Base-by-base conservation (phyloP, 2,888 invertebrate species). In the Apotomis turbidana region DNA sequence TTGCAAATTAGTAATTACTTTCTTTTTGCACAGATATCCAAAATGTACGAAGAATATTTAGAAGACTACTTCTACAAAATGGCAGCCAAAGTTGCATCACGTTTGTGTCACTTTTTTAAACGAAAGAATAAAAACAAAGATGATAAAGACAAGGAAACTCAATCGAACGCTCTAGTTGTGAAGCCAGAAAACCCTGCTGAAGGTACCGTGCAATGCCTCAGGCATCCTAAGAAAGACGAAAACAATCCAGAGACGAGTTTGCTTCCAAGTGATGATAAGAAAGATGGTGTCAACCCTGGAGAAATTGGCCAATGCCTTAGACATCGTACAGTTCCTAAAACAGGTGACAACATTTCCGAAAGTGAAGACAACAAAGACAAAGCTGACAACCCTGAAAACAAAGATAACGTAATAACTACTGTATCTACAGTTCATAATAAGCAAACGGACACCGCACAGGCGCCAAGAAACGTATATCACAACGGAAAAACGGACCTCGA, bases 21-120 rank as follows among this genome's bases (percentile, higher is more conserved):
- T 68, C 0, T 63, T 75, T 69, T 80, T 67, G 85, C 94, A 44
- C 88, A 96, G 95, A 85, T 97, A 12, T 96, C 96, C 5, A 95
- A 95, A 89, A 95, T 96, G 94, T 96, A 96, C 62, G 96, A 97
- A 87, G 96, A 96, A 80, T 96, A 95, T 81, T 88, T 97, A 63
- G 96, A 97, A 85, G 95, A 95, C 80, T 90, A 95, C 74, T 85
- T 95, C 8, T 93, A 95, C 78, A 91, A 86, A 79, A 78, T 93
- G 57, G 85, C 94, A 79, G 88, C 94, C 0, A 93, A 89, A 83
- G 73, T 91, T 15, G 90, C 84, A 1, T 86, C 89, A 4, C 85
- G 75, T 78, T 74, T 91, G 5, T 90, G 90, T 76, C 77, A 76
- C 6, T 75, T 87, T 41, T 85, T 91, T 66, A 85, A 79, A 77